phyloP scores from a whole-genome alignment of 2,797 vertebrate genomes.

The Arremon aurantiirostris region DNA sequence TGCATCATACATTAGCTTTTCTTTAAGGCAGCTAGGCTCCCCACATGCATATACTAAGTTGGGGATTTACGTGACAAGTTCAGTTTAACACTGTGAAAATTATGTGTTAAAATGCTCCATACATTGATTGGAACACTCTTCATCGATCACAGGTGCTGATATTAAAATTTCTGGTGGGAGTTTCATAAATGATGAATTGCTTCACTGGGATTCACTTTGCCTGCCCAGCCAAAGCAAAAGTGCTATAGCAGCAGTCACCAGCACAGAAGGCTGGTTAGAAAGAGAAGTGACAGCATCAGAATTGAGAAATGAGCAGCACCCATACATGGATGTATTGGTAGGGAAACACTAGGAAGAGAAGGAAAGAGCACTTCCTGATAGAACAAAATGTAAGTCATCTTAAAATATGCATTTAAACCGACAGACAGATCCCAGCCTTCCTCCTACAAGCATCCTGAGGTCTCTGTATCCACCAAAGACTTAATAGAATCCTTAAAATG shows the following conservation, averaged over 20 bases:
- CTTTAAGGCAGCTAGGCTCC: neutral
- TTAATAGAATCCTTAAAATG: neutral
- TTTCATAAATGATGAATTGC: slow-evolving; percentile 11
- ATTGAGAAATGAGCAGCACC: slow-evolving; percentile 21
- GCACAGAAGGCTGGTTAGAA: slow-evolving; percentile 27
- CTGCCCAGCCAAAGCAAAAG: slow-evolving; percentile 16
- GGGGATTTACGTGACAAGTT: slow-evolving; percentile 35
- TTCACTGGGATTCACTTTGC: neutral
- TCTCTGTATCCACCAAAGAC: neutral
- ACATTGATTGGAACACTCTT: slow-evolving; percentile 15
- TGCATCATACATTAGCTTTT: neutral
- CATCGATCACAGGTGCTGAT: slow-evolving; percentile 33
- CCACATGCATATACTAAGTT: neutral
- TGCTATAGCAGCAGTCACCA: slow-evolving; percentile 28
- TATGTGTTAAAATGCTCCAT: slow-evolving; percentile 13
- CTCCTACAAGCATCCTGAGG: slow-evolving; percentile 6
- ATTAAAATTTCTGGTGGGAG: slow-evolving; percentile 34
- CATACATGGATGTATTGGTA: neutral
- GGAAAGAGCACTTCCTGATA: neutral
- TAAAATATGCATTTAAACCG: slow-evolving; percentile 2
- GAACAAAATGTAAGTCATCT: slow-evolving; percentile 29
- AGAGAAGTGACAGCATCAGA: slow-evolving; percentile 5
- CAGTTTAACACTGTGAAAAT: slow-evolving; percentile 41
- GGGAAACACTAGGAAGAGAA: neutral
- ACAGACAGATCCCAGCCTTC: slow-evolving; percentile 30